These are phyloP conservation scores for Eulemur rubriventer DNA, from an alignment of 2,797 vertebrate species.

Conservation along the genomic window DNA sequence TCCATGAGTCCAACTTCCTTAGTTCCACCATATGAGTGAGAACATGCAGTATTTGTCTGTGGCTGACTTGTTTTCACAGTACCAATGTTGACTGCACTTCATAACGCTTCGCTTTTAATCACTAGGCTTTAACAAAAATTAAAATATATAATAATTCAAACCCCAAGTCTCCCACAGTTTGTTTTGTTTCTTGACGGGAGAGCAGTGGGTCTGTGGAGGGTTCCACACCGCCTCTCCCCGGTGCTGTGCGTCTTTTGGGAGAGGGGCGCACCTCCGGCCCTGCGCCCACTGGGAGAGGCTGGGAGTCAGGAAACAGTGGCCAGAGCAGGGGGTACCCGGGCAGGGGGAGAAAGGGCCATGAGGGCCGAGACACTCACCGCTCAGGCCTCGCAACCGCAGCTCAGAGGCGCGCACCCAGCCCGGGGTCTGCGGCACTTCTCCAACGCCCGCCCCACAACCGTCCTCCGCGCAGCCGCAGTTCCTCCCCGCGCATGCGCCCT, in stretches of 20 bases:
- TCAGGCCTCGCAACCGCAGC: neutral
- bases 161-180: neutral
- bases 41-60: too few relatives aligned
- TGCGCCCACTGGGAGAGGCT: too few relatives aligned
- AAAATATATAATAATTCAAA: neutral
- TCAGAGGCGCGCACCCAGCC: neutral
- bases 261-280: too few relatives aligned
- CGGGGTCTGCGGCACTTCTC: too few relatives aligned
- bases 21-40: too few relatives aligned
- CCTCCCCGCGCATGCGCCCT: neutral
- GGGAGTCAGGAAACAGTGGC: fast-evolving
- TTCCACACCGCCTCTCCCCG: neutral
- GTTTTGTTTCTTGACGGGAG: neutral
- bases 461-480: neutral
- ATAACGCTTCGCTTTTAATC: neutral
- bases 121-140: neutral
- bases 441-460: neutral
- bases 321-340: too few relatives aligned
- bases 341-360: too few relatives aligned
- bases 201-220: too few relatives aligned
- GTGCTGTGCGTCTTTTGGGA: neutral
- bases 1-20: too few relatives aligned
- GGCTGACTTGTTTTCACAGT: too few relatives aligned
- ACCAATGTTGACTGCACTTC: neutral
- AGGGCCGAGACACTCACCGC: neutral